A percentile compares a stretch with the other conserved stretches of the same genome.
Conservation (phyloP, 30 jellyfish, hydroid and myxozoan genomes). For the Hydractinia symbiolongicarpus region DNA sequence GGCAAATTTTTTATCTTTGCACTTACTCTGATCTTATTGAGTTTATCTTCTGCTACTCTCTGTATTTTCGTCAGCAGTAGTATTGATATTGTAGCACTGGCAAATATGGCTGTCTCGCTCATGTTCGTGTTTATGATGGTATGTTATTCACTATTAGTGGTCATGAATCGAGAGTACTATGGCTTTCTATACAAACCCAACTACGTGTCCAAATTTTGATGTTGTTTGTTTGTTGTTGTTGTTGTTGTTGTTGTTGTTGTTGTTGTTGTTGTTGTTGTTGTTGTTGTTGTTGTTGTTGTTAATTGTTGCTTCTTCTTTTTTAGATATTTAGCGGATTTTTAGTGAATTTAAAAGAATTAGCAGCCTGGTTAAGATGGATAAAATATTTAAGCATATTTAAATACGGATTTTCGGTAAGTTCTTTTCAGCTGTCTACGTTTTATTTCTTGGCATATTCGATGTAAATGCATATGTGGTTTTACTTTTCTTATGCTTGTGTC, state of each 20-base stretch:
- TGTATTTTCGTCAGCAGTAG: constrained; percentile 70
- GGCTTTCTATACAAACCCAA: not conserved
- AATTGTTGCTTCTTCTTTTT: not conserved
- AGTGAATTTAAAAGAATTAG: constrained; percentile 41
- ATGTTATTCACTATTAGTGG: not conserved
- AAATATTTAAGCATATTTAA: constrained; percentile 64
- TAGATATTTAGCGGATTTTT: constrained; percentile 87
- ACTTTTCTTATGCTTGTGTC: too few species aligned
- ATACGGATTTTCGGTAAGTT: constrained; percentile 64
- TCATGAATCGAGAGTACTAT: not conserved
- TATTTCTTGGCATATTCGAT: too few species aligned
- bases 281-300: not conserved
- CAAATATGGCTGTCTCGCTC: constrained; percentile 48
- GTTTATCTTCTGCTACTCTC: constrained; percentile 55
- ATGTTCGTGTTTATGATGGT: constrained; percentile 84
- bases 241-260: not conserved
- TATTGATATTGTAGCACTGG: constrained; percentile 54
- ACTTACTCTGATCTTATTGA: constrained; percentile 35
- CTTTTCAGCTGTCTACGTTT: not conserved
- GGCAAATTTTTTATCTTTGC: constrained; percentile 54
- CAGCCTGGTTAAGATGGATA: constrained; percentile 67
- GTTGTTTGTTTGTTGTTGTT: not conserved
- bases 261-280: not conserved
- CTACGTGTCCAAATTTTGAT: not conserved
- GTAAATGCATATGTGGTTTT: too few species aligned